Percentiles rank a stretch among this genome's conserved stretches.
Evolutionary conservation across 2,797 vertebrate species (phyloP).

Genomic region (Pseudochirops corinnae): DNA sequence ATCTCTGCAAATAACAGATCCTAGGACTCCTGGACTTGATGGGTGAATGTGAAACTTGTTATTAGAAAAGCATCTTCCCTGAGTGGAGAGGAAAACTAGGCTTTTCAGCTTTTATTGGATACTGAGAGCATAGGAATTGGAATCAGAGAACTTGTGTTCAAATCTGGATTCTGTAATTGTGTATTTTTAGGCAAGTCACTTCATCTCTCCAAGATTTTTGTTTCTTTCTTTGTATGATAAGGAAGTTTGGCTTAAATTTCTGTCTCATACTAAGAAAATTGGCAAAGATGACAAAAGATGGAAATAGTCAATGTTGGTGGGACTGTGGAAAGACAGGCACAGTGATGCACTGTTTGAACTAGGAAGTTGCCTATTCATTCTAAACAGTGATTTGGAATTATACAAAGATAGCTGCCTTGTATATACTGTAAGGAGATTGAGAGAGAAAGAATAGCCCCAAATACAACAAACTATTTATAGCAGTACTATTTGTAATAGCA

Average conservation of each 20-base stretch:
- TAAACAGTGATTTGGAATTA: not conserved
- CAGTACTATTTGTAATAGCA: not conserved
- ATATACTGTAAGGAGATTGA: not conserved
- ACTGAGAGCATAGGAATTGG: not conserved
- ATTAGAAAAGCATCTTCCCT: not conserved
- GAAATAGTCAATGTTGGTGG: not conserved
- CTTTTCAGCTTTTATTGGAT: not conserved
- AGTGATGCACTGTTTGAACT: not conserved
- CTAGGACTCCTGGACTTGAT: not conserved
- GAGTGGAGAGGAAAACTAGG: not conserved
- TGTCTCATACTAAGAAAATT: not conserved
- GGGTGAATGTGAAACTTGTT: not conserved
- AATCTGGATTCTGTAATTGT: not conserved
- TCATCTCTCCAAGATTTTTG: not conserved
- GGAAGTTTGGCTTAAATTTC: not conserved
- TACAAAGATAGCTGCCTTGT: not conserved
- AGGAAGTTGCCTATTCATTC: not conserved
- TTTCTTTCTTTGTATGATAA: not conserved
- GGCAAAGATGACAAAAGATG: not conserved
- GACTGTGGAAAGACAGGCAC: not conserved
- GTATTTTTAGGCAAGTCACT: not conserved
- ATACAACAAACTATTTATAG: not conserved
- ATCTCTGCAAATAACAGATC: not conserved
- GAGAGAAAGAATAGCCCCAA: not conserved
- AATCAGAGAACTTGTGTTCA: not conserved